A percentile compares a stretch with the other conserved stretches of the same genome.
These are phyloP conservation scores for Scophthalmus maximus DNA, from an alignment of 2,113 vertebrate genomes.

Conservation along the genomic window DNA sequence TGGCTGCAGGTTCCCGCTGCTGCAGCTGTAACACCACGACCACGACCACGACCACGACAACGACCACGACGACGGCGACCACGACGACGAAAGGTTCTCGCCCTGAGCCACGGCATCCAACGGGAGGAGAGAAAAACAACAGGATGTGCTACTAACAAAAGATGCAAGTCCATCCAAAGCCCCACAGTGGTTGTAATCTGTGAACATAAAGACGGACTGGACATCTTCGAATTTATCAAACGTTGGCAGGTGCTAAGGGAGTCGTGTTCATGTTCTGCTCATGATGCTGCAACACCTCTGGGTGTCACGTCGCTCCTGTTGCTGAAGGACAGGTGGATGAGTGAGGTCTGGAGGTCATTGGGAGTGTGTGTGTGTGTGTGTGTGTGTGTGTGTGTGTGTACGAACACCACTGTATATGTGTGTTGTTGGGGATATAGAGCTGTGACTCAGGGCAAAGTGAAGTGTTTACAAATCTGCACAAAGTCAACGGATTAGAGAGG, in stretches of 20 bases:
- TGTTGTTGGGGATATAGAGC: background rate
- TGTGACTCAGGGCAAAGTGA: slow-evolving; percentile 1
- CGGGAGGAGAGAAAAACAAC: background rate
- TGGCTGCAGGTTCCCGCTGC: background rate
- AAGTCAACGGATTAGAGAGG: slow-evolving; percentile 72
- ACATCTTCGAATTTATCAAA: background rate
- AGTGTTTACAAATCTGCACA: slow-evolving; percentile 59
- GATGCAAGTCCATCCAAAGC: too few species aligned
- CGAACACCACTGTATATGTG: background rate
- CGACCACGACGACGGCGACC: too few species aligned
- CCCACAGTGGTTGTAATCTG: background rate
- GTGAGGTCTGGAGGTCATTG: slow-evolving; percentile 21
- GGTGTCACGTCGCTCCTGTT: background rate
- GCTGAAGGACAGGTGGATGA: slow-evolving; percentile 5
- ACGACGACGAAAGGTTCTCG: too few species aligned
- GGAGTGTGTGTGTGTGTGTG: background rate
- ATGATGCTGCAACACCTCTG: background rate
- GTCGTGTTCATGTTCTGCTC: background rate
- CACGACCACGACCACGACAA: too few species aligned
- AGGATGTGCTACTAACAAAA: too few species aligned
- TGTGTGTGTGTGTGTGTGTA: background rate
- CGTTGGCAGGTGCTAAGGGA: background rate
- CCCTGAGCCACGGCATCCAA: too few species aligned
- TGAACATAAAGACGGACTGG: background rate
- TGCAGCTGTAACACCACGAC: background rate